Conservation (phyloP, 2,797 vertebrate species). For the Alfaro cultratus region DNA sequence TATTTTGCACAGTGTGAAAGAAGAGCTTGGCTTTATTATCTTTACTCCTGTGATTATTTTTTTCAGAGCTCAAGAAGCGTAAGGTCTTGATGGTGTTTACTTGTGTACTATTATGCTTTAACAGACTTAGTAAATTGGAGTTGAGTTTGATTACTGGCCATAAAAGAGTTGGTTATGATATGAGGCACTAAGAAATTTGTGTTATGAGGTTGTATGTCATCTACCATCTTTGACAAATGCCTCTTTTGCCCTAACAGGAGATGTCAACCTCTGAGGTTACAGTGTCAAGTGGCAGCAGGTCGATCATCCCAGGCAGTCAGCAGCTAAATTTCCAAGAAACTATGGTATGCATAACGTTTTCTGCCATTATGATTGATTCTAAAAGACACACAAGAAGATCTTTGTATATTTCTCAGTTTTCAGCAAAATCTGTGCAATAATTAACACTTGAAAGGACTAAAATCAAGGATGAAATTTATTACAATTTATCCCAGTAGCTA, state of each 20-base stretch:
- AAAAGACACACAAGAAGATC: background rate
- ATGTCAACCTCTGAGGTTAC: constrained; percentile 77
- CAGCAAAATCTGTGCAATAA: background rate
- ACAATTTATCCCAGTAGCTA: background rate
- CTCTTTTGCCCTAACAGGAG: constrained; percentile 78
- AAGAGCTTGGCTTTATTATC: constrained; percentile 57
- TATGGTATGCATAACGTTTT: constrained; percentile 76
- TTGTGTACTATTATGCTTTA: constrained; percentile 49
- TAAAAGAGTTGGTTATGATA: constrained; percentile 10
- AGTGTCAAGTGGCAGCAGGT: constrained; percentile 74
- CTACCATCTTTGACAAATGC: constrained; percentile 41
- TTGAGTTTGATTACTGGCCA: constrained; percentile 33
- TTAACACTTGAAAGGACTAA: background rate
- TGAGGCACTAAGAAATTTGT: constrained; percentile 16
- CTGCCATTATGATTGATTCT: background rate
- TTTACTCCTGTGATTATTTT: constrained; percentile 57
- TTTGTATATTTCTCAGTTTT: background rate
- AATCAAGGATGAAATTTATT: background rate
- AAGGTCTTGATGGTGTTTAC: constrained; percentile 32
- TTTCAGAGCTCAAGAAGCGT: constrained; percentile 44
- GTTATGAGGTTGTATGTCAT: constrained; percentile 23
- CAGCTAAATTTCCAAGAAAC: constrained; percentile 79
- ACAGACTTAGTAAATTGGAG: constrained; percentile 39
- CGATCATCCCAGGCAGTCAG: constrained; percentile 75
- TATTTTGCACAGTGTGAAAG: constrained; percentile 29